Conservation (phyloP, 2,797 vertebrate species). For the Sebastes elongatus region DNA sequence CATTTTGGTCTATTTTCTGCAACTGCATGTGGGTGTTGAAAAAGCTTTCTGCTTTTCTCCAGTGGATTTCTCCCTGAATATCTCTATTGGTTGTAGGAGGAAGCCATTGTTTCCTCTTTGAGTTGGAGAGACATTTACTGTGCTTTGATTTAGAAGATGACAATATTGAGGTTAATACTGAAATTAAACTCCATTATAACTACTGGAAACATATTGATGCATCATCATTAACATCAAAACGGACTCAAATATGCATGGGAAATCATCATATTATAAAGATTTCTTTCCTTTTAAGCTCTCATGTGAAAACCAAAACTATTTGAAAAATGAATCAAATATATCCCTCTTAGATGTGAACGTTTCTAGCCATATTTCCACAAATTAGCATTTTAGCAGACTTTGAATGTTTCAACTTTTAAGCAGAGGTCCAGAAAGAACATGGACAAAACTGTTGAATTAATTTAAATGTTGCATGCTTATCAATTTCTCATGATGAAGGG, state of each 20-base stretch:
- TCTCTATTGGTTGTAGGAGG: neutral
- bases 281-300: neutral
- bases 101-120: neutral
- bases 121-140: neutral
- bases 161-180: neutral
- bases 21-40: constrained; percentile 24
- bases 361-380: neutral
- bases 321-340: neutral
- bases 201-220: neutral
- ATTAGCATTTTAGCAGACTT: neutral
- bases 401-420: neutral
- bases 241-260: neutral
- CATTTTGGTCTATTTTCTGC: constrained; percentile 47
- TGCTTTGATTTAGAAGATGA: neutral
- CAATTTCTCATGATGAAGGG: neutral
- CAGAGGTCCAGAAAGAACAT: neutral
- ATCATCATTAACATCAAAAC: neutral
- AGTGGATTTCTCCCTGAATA: neutral
- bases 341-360: neutral
- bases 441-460: neutral
- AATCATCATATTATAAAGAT: neutral
- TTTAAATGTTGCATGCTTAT: neutral
- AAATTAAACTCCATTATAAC: neutral
- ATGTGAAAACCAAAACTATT: neutral
- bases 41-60: neutral